phyloP scores from a whole-genome alignment of 2,113 vertebrate genomes.

The Riparia riparia region DNA sequence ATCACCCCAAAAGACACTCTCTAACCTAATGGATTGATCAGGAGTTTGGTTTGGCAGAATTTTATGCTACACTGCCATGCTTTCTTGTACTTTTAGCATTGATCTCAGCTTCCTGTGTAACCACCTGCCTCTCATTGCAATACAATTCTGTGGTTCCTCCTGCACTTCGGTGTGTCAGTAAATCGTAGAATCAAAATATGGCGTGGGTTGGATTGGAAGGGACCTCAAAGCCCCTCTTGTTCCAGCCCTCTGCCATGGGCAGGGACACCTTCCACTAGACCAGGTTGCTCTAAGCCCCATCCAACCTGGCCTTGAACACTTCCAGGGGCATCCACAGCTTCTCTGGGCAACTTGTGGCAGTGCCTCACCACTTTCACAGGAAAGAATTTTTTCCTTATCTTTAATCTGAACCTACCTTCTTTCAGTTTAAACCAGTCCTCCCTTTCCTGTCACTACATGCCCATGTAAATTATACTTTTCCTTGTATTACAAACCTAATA shows the following conservation, averaged over 20 bases:
- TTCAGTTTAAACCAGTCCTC: neutral
- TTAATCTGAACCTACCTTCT: neutral
- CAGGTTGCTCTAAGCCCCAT: neutral
- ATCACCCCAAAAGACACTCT: neutral
- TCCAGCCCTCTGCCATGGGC: neutral
- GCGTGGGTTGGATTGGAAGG: neutral
- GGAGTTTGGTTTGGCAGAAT: neutral
- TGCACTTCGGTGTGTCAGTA: neutral
- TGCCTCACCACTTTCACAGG: neutral
- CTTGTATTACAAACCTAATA: neutral
- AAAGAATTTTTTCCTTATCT: neutral
- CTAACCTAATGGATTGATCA: neutral
- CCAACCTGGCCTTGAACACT: neutral
- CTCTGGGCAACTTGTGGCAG: neutral
- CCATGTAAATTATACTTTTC: neutral
- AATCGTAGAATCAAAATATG: neutral
- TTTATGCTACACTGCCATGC: neutral
- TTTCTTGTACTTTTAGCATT: neutral
- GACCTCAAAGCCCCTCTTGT: neutral
- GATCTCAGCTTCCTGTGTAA: neutral
- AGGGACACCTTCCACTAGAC: neutral
- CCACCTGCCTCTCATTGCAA: neutral
- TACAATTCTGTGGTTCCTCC: neutral
- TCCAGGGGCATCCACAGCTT: neutral
- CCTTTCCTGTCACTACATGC: neutral